Percentiles rank a stretch among this genome's conserved stretches.
Conservation (phyloP, 1,140 invertebrate species). For the Diorhabda carinulata region DNA sequence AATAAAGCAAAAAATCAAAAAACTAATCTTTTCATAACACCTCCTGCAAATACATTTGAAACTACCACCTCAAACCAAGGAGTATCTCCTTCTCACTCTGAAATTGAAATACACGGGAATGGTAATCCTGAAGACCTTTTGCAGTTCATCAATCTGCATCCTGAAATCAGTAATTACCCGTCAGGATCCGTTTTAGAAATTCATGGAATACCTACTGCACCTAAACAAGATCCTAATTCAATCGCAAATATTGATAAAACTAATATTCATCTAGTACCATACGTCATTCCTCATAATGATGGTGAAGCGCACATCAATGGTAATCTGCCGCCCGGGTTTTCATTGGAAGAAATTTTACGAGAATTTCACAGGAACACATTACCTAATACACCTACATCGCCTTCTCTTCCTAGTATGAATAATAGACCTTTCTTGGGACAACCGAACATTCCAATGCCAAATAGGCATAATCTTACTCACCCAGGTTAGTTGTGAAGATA, state of each 20-base stretch:
- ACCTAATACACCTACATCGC: conserved; percentile 18
- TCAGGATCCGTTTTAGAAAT: conserved; percentile 44
- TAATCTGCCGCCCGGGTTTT: conserved; percentile 31
- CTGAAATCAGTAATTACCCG: conserved; percentile 43
- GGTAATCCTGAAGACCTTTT: conserved; percentile 40
- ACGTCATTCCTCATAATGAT: conserved; percentile 17
- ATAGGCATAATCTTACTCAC: conserved; percentile 16
- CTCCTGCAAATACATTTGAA: conserved; percentile 12
- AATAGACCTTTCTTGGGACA: conserved; percentile 8
- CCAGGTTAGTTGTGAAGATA: conserved; percentile 18
- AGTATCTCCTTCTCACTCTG: conserved; percentile 4
- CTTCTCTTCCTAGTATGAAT: conserved; percentile 19
- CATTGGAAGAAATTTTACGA: conserved; percentile 42
- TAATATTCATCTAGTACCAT: conserved; percentile 15
- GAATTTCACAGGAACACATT: conserved; percentile 40
- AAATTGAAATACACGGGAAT: conserved; percentile 32
- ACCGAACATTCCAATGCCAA: conserved; percentile 16
- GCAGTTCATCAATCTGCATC: conserved; percentile 44
- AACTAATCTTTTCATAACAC: conserved; percentile 22
- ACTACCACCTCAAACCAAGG: background rate
- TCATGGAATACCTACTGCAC: conserved; percentile 32
- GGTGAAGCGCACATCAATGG: background rate
- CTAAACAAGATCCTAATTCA: background rate
- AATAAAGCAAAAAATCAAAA: conserved; percentile 23
- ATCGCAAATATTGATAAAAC: conserved; percentile 4